Conservation (phyloP, 2,888 invertebrate genomes). For the Pomacea canaliculata region DNA sequence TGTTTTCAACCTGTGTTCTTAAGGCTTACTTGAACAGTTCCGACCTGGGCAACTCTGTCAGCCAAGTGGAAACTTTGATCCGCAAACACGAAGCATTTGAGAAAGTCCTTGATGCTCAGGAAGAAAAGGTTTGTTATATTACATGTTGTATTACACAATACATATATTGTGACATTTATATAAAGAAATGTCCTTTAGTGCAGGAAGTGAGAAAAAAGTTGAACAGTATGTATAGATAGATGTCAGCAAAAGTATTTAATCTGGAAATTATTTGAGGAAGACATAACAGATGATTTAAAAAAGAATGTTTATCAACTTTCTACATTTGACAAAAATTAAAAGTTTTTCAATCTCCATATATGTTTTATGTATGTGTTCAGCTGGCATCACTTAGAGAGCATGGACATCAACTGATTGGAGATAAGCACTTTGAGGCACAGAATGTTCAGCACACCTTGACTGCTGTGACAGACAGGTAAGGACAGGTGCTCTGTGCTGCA, state of each 20-base stretch:
- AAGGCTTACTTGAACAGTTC: slow-evolving; percentile 75
- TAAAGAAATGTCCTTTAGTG: no score
- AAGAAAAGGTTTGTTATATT: slow-evolving; percentile 76
- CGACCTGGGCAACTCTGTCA: slow-evolving; percentile 96
- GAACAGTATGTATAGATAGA: no score
- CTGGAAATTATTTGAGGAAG: no score
- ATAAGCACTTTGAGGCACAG: slow-evolving; percentile 86
- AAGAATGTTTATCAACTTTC: no score
- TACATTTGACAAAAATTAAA: no score
- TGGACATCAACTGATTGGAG: slow-evolving; percentile 87
- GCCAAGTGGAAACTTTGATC: slow-evolving; percentile 97
- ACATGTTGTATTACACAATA: background rate
- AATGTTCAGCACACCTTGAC: slow-evolving; percentile 80
- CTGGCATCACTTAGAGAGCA: slow-evolving; percentile 84
- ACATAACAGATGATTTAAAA: no score
- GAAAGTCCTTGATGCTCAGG: slow-evolving; percentile 97
- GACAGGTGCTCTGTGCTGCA: background rate
- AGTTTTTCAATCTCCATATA: no score
- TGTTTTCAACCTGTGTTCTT: slow-evolving; percentile 13
- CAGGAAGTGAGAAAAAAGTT: no score
- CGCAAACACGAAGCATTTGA: slow-evolving; percentile 99
- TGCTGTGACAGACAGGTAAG: slow-evolving; percentile 74
- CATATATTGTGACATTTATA: background rate
- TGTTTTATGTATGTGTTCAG: slow-evolving; percentile 42
- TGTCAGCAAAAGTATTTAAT: no score